These are phyloP conservation scores for Mastigias papua DNA, from an alignment of 30 jellyfish, hydroid and myxozoan species.

Conservation along the genomic window DNA sequence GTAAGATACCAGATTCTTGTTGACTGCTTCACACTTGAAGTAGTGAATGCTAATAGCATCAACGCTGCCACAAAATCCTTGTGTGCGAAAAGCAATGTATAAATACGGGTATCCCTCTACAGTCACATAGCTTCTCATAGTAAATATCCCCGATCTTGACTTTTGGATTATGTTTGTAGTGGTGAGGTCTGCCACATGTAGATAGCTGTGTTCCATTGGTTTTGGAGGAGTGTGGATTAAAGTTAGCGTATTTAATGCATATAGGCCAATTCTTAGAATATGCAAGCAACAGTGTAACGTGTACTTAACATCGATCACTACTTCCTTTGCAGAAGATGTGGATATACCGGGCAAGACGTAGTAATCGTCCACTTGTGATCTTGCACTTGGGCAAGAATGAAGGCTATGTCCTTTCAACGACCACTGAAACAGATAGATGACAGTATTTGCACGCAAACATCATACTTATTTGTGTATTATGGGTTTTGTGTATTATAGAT, in stretches of 20 bases:
- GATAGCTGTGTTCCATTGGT: neutral
- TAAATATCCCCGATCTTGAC: neutral
- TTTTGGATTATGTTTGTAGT: neutral
- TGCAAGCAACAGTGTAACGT: neutral
- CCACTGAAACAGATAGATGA: neutral
- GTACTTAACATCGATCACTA: neutral
- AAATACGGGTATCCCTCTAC: neutral
- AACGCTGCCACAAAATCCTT: neutral
- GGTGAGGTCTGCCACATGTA: neutral
- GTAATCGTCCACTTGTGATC: neutral
- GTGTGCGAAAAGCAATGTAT: neutral
- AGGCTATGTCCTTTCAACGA: neutral
- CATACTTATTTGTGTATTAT: no score
- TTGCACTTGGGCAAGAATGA: neutral
- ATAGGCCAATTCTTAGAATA: neutral
- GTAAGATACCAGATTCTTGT: neutral
- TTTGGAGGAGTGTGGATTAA: neutral
- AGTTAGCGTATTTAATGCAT: neutral
- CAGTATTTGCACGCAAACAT: no score
- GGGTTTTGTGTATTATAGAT: no score
- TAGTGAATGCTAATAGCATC: neutral
- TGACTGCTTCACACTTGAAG: neutral
- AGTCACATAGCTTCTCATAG: neutral
- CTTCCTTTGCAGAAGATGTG: neutral
- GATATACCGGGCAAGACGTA: neutral